Evolutionary conservation across 2,113 vertebrate species (phyloP).

Genomic region (Lycaon pictus): DNA sequence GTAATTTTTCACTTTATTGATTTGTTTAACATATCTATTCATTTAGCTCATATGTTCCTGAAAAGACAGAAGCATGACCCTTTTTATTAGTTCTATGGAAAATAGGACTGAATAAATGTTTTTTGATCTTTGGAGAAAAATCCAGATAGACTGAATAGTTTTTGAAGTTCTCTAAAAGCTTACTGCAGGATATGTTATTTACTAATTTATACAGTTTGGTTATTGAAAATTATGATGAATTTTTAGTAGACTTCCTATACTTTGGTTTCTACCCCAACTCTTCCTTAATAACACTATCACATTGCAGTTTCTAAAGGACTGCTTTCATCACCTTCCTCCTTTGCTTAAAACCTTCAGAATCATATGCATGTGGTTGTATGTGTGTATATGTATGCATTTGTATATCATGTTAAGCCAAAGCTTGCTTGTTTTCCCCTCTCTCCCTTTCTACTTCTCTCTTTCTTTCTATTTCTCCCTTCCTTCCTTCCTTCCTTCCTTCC

Average conservation of each 20-base stretch:
- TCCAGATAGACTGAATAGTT: neutral
- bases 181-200: neutral
- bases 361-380: neutral
- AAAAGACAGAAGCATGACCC: constrained; percentile 9
- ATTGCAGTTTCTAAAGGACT: neutral
- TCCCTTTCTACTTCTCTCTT: too few relatives aligned
- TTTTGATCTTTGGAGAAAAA: constrained; percentile 41
- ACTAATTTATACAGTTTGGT: constrained; percentile 22
- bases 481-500: neutral
- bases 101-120: constrained; percentile 9
- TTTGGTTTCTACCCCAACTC: neutral
- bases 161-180: constrained; percentile 31
- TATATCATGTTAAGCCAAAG: neutral
- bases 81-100: constrained; percentile 13
- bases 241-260: neutral
- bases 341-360: neutral
- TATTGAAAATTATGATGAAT: constrained; percentile 26
- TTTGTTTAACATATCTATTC: neutral
- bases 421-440: neutral
- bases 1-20: neutral
- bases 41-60: neutral
- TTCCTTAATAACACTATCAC: neutral
- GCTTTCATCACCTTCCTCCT: neutral
- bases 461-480: neutral
- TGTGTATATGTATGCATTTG: neutral